Percentiles rank a stretch among this genome's conserved stretches.
Evolutionary conservation across 2,113 vertebrate genomes (phyloP).

Genomic region (Rhodinocichla rosea): DNA sequence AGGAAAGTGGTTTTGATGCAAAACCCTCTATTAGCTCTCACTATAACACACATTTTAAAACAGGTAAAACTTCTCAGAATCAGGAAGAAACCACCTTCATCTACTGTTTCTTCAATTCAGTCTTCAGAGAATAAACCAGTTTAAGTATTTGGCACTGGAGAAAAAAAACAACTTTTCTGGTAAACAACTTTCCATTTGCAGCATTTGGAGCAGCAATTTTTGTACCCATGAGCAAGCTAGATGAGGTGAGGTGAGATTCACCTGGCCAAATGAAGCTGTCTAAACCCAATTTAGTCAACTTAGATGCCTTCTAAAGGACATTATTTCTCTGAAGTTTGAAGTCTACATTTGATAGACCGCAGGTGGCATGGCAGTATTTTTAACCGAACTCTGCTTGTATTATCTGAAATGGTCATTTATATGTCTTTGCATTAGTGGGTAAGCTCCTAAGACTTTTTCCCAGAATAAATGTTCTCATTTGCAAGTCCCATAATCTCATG

Average conservation of each 20-base stretch:
- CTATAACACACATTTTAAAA: background rate
- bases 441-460: background rate
- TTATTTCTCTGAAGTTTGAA: background rate
- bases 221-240: background rate
- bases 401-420: background rate
- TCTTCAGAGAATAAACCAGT: background rate
- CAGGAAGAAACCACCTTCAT: fast-evolving
- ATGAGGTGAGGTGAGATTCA: background rate
- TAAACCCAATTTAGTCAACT: background rate
- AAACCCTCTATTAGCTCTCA: background rate
- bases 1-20: background rate
- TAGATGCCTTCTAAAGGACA: background rate
- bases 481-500: conserved; percentile 8
- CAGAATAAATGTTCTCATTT: conserved; percentile 20
- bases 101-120: background rate
- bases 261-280: background rate
- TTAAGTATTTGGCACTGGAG: background rate
- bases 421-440: background rate
- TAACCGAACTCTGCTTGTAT: background rate
- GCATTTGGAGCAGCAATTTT: background rate
- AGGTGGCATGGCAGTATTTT: background rate
- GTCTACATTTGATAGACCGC: background rate
- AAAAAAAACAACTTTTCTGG: background rate
- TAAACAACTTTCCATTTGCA: background rate
- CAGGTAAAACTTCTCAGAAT: background rate